Evolutionary conservation across 2,113 vertebrate species (phyloP), one percentile per base, ranked within the genome.

Genomic region (Myrmecobius fasciatus): DNA sequence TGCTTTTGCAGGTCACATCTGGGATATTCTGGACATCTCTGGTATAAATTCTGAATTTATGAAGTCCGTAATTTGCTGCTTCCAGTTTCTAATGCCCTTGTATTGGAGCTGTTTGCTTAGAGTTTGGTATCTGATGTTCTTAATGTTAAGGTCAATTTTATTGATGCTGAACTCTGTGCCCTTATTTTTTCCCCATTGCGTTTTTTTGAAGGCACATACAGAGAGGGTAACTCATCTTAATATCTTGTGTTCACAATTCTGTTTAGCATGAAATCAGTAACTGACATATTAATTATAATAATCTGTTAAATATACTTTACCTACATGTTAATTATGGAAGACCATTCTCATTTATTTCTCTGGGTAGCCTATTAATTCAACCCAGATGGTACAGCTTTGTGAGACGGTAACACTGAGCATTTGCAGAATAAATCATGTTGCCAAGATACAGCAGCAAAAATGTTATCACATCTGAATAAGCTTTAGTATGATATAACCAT

Each of bases 271-370:
- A 98, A 99, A 98, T 98, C 51, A 0, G 98, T 98, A 98, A 98
- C 98, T 98, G 98, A 99, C 98, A 98, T 98, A 98, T 98, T 99
- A 98, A 99, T 99, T 99, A 98, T 97, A 98, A 99, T 98, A 98
- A 99, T 99, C 98, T 98, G 98, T 98, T 99, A 98, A 99, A 98
- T 99, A 98, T 98, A 98, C 98, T 99, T 98, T 98, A 99, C 98
- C 98, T 99, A 98, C 98, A 97, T 98, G 98, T 98, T 99, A 99
- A 99, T 99, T 99, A 98, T 97, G 97, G 97, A 96, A 98, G 98
- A 97, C 98, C 98, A 98, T 98, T 98, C 98, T 99, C 98, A 98
- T 99, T 98, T 98, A 98, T 98, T 99, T 99, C 98, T 98, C 98
- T 98, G 98, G 98, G 98, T 98, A 99, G 98, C 97, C 98, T 98